phyloP scores from a whole-genome alignment of 2,113 vertebrate species.

The Calyptommatus sinebrachiatus region DNA sequence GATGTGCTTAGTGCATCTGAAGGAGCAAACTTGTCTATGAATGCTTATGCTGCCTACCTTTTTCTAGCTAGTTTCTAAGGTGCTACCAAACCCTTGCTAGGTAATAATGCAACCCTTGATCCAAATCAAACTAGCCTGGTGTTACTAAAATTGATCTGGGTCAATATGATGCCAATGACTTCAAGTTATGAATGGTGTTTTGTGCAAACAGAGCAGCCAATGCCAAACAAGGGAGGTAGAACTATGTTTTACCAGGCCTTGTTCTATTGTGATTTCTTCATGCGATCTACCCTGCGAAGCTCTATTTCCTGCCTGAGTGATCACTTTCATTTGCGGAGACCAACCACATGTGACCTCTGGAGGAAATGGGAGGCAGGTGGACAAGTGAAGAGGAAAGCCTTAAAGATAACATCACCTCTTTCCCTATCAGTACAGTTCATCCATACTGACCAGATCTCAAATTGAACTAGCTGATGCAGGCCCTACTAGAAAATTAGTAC shows the following conservation, averaged over 20 bases:
- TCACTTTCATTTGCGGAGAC: conserved; percentile 62
- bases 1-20: too few species aligned
- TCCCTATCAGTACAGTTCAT: neutral
- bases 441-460: fast-evolving
- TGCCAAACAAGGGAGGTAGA: neutral
- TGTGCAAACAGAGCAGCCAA: neutral
- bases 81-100: too few species aligned
- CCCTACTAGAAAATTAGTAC: neutral
- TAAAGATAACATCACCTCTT: conserved; percentile 46
- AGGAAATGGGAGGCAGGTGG: conserved; percentile 66
- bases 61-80: too few species aligned
- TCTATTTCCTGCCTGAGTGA: conserved; percentile 66
- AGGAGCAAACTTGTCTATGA: too few species aligned
- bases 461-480: neutral
- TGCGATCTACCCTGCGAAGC: conserved; percentile 29
- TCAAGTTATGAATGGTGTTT: too few species aligned
- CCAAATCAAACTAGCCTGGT: neutral
- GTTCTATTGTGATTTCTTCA: conserved; percentile 19
- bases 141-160: too few species aligned
- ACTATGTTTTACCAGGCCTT: neutral
- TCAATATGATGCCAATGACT: too few species aligned
- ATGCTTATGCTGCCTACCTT: too few species aligned
- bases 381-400: conserved; percentile 25
- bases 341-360: conserved; percentile 66
- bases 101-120: too few species aligned